Base-by-base conservation (phyloP, 2,888 invertebrate genomes). In the Limenitis camilla region DNA sequence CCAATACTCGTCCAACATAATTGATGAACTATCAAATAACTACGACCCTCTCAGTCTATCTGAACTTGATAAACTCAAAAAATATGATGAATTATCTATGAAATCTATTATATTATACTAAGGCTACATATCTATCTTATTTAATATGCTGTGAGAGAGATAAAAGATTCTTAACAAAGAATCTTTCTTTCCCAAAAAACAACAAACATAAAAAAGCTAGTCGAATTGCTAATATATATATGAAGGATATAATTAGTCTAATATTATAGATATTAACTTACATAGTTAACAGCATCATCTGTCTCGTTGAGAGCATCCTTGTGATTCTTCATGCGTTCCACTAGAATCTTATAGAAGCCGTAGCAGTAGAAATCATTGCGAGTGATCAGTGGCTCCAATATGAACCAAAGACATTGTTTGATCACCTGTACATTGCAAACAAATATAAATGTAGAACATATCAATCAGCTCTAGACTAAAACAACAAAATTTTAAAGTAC, bases 321-420 rank as follows among this genome's bases (percentile, higher is more conserved):
- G 71, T 96, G 96, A 74, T 94, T 94, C 81, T 99, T 99, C 91
- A 98, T 97, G 69, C 94, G 91, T 71, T 98, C 97, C 49, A 99
- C 91, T 55, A 98, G 90, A 68, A 94, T 95, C 85, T 96, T 96
- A 82, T 97, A 98, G 88, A 98, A 98, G 35, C 96, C 95, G 83
- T 94, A 97, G 77, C 95, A 96, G 80, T 97, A 98, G 76, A 94
- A 94, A 71, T 99, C 98, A 71, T 95, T 96, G 76, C 96, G 95
- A 5, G 93, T 93, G 69, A 98, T 95, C 49, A 99, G 87, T 0
- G 98, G 98, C 79, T 99, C 98, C 71, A 99, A 86, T 49, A 98
- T 91, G 77, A 97, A 97, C 94, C 96, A 97, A 49, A 98, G 87
- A 78, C 97, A 97, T 69, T 95, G 93, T 69, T 94, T 93, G 58